phyloP scores from a whole-genome alignment of 2,888 invertebrate genomes.

The Drosophila diplacantha region DNA sequence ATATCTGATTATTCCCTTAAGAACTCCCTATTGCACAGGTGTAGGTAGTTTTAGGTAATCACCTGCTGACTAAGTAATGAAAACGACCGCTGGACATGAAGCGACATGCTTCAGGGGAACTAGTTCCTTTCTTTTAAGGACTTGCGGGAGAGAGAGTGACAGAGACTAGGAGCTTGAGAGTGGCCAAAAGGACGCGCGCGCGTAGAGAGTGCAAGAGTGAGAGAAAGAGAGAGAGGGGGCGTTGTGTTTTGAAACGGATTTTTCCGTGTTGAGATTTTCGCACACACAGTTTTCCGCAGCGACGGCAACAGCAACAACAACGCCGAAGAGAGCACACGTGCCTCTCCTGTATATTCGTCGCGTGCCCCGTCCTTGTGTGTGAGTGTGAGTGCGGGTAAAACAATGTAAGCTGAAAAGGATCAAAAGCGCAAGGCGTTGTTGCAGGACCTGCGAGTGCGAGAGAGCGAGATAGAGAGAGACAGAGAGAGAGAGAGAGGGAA shows the following conservation, averaged over 20 bases:
- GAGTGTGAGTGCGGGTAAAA: constrained; percentile 35
- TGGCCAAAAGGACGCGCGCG: constrained; percentile 21
- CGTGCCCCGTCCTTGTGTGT: constrained; percentile 9
- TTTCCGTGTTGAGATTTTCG: constrained; percentile 42
- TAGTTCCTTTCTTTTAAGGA: constrained; percentile 3
- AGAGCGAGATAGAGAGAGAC: constrained; percentile 8
- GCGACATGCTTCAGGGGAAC: not conserved
- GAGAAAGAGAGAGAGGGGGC: constrained; percentile 27
- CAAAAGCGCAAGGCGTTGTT: constrained; percentile 52
- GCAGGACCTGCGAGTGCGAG: constrained; percentile 25
- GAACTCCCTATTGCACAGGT: too few relatives aligned
- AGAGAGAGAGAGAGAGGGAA: not conserved
- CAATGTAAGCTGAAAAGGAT: constrained; percentile 50
- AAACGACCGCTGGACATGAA: not conserved
- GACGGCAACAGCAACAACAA: constrained; percentile 12
- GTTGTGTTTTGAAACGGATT: constrained; percentile 45
- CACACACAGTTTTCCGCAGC: constrained; percentile 23
- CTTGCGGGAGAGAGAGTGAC: constrained; percentile 1
- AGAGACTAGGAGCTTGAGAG: not conserved
- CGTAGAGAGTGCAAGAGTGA: constrained; percentile 13
- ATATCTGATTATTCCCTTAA: not conserved
- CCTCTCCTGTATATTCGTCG: constrained; percentile 24
- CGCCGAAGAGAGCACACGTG: constrained; percentile 32
- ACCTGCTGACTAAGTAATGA: not conserved
- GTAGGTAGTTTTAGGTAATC: not conserved